Evolutionary conservation across 2,888 invertebrate species (phyloP), one percentile per base, ranked within the genome.

Genomic region (Aproaerema taeniolella): DNA sequence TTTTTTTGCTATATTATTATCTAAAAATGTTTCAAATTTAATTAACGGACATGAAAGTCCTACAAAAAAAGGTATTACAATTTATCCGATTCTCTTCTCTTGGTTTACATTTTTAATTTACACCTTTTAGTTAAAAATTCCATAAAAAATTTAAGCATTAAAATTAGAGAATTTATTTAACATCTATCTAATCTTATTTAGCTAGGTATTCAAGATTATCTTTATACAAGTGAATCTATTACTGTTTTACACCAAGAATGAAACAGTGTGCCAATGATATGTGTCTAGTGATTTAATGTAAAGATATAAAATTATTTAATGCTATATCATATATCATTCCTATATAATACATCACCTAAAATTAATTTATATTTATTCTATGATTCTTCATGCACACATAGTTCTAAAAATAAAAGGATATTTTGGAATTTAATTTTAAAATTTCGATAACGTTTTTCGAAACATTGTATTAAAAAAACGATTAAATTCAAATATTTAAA

Each of bases 201-300:
- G 8, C 31, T 17, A 25, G 9, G 11, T 48, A 52, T 26, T 28
- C 26, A 28, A 26, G 16, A 35, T 29, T 26, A 30, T 44, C 46
- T 67, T 66, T 69, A 58, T 68, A 73, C 70, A 77, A 53, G 65
- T 66, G 62, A 55, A 46, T 46, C 52, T 48, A 49, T 44, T 37
- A 53, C 52, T 67, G 26, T n/a, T 56, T 74, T 75, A 83, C 81
- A 83, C 63, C 79, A 68, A 85, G 75, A 82, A 73, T 80, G 75
- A 79, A 68, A 77, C 67, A 70, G 65, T 68, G 85, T 85, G 83
- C 82, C 46, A 64, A 79, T 83, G 85, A 86, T 86, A 86, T 86
- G 83, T 81, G 69, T 74, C 79, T 78, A 78, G 77, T 80, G 79
- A 76, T 61, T 57, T 58, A 58, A 50, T 52, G 55, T 60, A 54